Evolutionary conservation across 1,140 invertebrate genomes (phyloP).

Genomic region (Aphis craccivora): DNA sequence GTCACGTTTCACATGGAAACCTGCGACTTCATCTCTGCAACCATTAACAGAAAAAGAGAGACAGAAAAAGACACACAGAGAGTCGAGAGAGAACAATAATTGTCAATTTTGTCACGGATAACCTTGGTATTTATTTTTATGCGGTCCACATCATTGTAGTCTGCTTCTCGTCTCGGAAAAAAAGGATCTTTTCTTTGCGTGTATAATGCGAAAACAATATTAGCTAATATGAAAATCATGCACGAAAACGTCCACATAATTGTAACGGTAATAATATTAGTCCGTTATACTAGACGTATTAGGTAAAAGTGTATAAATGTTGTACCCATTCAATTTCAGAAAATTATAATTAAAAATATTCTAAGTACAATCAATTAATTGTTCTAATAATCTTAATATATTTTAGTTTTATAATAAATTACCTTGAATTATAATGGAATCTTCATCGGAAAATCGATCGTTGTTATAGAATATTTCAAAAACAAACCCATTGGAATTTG

Average conservation of each 20-base stretch:
- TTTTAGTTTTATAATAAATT: not conserved
- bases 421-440: not conserved
- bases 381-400: not conserved
- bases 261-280: conserved; percentile 33
- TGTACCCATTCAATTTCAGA: not conserved
- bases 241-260: conserved; percentile 30
- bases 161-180: conserved; percentile 33
- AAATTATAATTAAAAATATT: not conserved
- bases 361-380: not conserved
- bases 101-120: conserved; percentile 57
- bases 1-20: conserved; percentile 50
- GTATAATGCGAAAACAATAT: conserved; percentile 51
- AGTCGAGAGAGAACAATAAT: conserved; percentile 41
- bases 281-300: not conserved
- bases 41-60: conserved; percentile 29
- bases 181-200: conserved; percentile 3
- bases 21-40: conserved; percentile 48
- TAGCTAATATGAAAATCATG: conserved; percentile 46
- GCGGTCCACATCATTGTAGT: conserved; percentile 56
- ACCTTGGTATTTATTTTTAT: conserved; percentile 57
- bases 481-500: not conserved
- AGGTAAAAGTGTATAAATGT: not conserved
- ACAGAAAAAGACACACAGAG: not conserved
- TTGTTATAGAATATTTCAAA: not conserved
- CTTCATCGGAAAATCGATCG: not conserved